phyloP scores from a whole-genome alignment of 1,140 invertebrate species.

The Conus ventricosus region DNA sequence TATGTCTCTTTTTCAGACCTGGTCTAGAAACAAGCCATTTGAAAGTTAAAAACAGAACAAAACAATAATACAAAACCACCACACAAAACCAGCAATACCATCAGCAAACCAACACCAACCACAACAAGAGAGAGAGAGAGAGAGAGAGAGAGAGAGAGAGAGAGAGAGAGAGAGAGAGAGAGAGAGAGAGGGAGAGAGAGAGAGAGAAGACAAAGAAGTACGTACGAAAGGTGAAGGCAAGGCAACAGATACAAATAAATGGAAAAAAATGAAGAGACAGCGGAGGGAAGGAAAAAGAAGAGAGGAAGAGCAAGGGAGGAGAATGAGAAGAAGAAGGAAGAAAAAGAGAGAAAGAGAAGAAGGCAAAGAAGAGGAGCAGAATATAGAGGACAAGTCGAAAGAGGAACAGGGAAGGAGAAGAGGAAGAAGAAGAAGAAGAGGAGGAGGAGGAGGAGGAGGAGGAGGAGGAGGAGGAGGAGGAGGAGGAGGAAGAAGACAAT shows the following conservation, averaged over 20 bases:
- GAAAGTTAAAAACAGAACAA: no score
- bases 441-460: no score
- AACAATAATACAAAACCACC: no score
- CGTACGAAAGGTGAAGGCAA: background rate
- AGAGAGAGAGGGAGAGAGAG: constrained; percentile 32
- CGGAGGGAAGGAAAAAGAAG: background rate
- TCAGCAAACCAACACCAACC: no score
- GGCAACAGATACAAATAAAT: background rate
- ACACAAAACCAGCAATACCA: no score
- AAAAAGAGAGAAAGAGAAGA: background rate
- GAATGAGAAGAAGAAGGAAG: background rate
- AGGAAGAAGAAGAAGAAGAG: background rate
- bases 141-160: no score
- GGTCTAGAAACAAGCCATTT: no score
- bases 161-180: constrained; percentile 25
- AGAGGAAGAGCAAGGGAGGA: background rate
- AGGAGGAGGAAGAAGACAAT: no score
- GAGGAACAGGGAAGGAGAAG: background rate
- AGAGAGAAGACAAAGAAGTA: constrained; percentile 12
- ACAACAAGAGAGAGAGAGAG: background rate
- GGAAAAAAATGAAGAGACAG: background rate
- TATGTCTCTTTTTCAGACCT: no score
- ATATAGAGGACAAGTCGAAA: background rate
- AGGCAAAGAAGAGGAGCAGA: background rate
- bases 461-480: no score